These are phyloP conservation scores for Macrosoma leucophasiata DNA, from an alignment of 2,888 invertebrate genomes.

Conservation along the genomic window DNA sequence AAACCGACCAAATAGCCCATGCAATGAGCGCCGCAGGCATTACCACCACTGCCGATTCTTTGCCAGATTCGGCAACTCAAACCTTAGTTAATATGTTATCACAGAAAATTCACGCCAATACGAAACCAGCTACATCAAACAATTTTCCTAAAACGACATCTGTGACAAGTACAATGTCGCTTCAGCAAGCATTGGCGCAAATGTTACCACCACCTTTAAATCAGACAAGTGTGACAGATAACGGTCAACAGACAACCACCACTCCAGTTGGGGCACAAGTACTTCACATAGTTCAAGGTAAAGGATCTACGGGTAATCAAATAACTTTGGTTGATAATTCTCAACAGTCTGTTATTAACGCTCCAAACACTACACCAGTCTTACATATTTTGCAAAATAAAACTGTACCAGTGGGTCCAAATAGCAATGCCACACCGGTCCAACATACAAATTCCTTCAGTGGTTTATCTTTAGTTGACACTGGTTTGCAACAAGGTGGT, in stretches of 20 bases:
- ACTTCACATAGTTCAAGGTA: constrained; percentile 67
- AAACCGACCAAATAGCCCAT: constrained; percentile 61
- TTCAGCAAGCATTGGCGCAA: constrained; percentile 68
- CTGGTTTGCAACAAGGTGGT: constrained; percentile 59
- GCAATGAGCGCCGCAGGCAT: constrained; percentile 69
- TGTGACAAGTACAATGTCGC: constrained; percentile 55
- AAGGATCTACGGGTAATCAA: constrained; percentile 55
- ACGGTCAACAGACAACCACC: constrained; percentile 38
- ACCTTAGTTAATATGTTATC: constrained; percentile 71
- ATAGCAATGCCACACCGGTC: constrained; percentile 39
- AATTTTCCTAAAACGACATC: constrained; percentile 48
- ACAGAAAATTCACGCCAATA: constrained; percentile 56
- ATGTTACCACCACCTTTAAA: constrained; percentile 63
- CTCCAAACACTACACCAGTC: constrained; percentile 54
- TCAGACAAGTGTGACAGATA: constrained; percentile 45
- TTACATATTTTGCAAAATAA: constrained; percentile 70
- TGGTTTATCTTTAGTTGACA: constrained; percentile 60
- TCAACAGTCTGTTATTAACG: constrained; percentile 58
- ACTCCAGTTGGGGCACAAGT: constrained; percentile 48
- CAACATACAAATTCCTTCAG: constrained; percentile 50
- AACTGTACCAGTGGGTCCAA: constrained; percentile 31
- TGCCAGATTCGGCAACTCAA: constrained; percentile 38
- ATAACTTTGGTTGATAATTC: constrained; percentile 57
- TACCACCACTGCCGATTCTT: constrained; percentile 39
- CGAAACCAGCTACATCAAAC: constrained; percentile 36